Evolutionary conservation across 2,113 vertebrate species (phyloP), one percentile per base, ranked within the genome.

Genomic region (Pseudorectes ferrugineus): DNA sequence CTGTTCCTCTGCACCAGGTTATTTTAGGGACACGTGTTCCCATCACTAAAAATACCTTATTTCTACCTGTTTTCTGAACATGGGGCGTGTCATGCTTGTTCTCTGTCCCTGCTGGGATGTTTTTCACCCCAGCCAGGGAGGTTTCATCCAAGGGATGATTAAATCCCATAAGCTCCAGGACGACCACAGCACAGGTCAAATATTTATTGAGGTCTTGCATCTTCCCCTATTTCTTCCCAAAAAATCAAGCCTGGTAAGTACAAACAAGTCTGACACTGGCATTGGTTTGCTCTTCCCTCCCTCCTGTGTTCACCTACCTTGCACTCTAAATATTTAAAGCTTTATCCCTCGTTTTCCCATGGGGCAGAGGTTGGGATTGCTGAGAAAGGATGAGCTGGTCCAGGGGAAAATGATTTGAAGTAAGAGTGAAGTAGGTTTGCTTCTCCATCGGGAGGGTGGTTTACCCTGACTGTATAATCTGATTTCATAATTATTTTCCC

Each of bases 331-430:
- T 5, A 10, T 42, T 71, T 54, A 42, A 71, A 63, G 68, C 33
- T 45, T 76, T 49, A 40, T n/a, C 20, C 71, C 76, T 54, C 1
- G 0, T 49, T 74, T 70, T 74, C 25, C 3, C 0, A 0, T 9
- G 10, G 58, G 36, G 26, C 29, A 51, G 46, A 62, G 16, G 24
- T 42, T 85, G 51, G 71, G 42, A 57, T 18, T 0, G 0, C 25
- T 25, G 22, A 51, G 36, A 45, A 79, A 65, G n/a, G 54, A 55
- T 51, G 58, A 79, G 46, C 22, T 81, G 51, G 19, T 77, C 8
- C 74, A 10, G 19, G 10, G 18, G 23, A 22, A 35, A 76, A 35
- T 0, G 0, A 33, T 33, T 42, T 10, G 2, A 72, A 36, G 40
- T 25, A 71, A 28, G 31, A 45, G 9, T 7, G 59, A 70, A 42